These are phyloP conservation scores for Bradypodion pumilum DNA, from an alignment of 2,797 vertebrate species.

Conservation along the genomic window DNA sequence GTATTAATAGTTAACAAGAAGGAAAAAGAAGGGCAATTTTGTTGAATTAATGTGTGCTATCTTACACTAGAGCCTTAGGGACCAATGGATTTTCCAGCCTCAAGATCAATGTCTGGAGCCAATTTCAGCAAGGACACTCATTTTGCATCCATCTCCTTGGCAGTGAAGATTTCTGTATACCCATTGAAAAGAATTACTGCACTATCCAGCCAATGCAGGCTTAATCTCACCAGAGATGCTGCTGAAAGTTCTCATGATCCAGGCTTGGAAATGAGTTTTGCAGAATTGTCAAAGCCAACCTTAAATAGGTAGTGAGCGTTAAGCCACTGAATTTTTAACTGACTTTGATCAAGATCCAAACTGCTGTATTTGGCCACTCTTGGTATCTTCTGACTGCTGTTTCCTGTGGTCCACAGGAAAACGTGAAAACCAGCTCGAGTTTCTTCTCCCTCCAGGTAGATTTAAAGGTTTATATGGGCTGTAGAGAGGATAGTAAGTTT, in stretches of 20 bases:
- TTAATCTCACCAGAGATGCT: background rate
- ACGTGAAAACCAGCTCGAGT: no score
- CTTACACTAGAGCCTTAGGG: background rate
- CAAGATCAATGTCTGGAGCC: slow-evolving; percentile 5
- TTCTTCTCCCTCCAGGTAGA: no score
- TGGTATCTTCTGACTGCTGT: no score
- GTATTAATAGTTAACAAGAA: background rate
- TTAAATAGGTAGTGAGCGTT: no score
- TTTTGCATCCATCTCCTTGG: background rate
- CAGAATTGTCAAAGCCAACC: background rate
- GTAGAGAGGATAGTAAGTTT: no score
- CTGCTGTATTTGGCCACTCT: no score
- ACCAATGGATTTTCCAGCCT: background rate
- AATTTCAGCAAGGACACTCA: background rate
- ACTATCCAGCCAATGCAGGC: background rate
- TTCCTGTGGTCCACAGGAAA: no score
- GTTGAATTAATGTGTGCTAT: background rate
- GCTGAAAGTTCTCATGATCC: background rate
- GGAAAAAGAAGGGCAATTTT: background rate
- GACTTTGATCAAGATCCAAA: no score
- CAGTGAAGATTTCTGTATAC: background rate
- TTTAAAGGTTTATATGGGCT: no score
- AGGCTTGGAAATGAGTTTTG: background rate
- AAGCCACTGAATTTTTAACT: no score
- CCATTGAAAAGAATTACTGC: background rate